phyloP scores from a whole-genome alignment of 2,113 vertebrate species.

The Pluvianellus socialis region DNA sequence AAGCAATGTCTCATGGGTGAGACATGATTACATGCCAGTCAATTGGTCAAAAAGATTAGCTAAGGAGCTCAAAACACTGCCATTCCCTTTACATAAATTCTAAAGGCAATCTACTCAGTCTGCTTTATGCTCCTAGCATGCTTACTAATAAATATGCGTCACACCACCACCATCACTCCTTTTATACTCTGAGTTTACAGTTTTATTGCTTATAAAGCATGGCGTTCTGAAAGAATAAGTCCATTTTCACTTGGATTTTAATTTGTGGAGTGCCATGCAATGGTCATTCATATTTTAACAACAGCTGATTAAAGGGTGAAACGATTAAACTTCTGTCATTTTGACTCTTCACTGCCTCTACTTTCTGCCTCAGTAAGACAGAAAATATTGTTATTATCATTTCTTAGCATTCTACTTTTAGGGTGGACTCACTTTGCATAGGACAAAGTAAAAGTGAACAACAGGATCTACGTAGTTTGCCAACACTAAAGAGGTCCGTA shows the following conservation, averaged over 20 bases:
- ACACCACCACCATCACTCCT: background rate
- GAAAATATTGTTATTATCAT: background rate
- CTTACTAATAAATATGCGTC: background rate
- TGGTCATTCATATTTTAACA: background rate
- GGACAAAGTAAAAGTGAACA: background rate
- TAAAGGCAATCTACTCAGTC: background rate
- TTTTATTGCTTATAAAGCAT: background rate
- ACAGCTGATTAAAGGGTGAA: background rate
- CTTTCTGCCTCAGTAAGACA: background rate
- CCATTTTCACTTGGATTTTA: background rate
- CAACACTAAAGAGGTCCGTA: background rate
- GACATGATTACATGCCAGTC: background rate
- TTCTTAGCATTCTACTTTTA: background rate
- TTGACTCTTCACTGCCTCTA: background rate
- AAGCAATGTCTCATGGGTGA: background rate
- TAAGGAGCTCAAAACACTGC: background rate
- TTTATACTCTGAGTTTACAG: background rate
- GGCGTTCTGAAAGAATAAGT: background rate
- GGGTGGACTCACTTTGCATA: background rate
- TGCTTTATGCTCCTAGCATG: fast-evolving
- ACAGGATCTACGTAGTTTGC: background rate
- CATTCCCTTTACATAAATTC: background rate
- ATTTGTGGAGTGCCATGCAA: background rate
- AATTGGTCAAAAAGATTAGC: background rate
- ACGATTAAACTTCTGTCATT: background rate